phyloP scores from a whole-genome alignment of 2,888 invertebrate species.

The Drosophila nr. perissopoda region DNA sequence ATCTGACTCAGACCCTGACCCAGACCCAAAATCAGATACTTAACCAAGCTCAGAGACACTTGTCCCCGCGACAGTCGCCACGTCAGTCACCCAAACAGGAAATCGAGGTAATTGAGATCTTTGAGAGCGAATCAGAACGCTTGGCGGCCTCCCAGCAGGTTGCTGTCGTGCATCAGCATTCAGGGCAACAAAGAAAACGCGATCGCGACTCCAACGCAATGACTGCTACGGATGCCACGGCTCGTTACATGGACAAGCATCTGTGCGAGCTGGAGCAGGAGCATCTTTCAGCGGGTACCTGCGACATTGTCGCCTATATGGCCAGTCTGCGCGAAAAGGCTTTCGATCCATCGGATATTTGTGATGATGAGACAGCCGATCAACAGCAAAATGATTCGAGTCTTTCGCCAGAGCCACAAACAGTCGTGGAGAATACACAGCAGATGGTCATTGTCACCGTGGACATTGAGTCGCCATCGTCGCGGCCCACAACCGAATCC shows the following conservation, averaged over 20 bases:
- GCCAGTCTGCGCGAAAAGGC: slow-evolving; percentile 84
- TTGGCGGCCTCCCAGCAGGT: slow-evolving; percentile 80
- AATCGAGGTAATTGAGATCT: slow-evolving; percentile 84
- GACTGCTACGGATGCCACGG: slow-evolving; percentile 62
- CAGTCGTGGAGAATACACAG: slow-evolving; percentile 83
- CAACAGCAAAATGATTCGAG: slow-evolving; percentile 84
- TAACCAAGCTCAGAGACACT: slow-evolving; percentile 37
- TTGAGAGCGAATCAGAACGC: slow-evolving; percentile 82
- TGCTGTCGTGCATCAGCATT: slow-evolving; percentile 82
- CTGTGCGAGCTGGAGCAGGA: slow-evolving; percentile 84
- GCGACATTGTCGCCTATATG: slow-evolving; percentile 85
- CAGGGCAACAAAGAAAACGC: slow-evolving; percentile 49
- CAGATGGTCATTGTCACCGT: slow-evolving; percentile 82
- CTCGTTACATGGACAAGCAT: slow-evolving; percentile 84
- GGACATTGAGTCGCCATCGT: slow-evolving; percentile 83
- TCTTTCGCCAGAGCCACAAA: slow-evolving; percentile 84
- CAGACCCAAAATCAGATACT: slow-evolving; percentile 1
- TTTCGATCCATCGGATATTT: slow-evolving; percentile 79
- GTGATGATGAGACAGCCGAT: slow-evolving; percentile 72
- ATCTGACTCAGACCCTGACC: slow-evolving; percentile 7
- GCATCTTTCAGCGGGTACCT: slow-evolving; percentile 82
- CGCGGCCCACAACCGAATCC: slow-evolving; percentile 80
- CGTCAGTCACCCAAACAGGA: slow-evolving; percentile 84
- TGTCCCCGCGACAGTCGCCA: slow-evolving; percentile 81
- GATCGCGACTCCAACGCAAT: slow-evolving; percentile 49